Percentiles rank a stretch among this genome's conserved stretches.
These are phyloP conservation scores for Ispidina picta DNA, from an alignment of 2,797 vertebrate species.

Conservation along the genomic window DNA sequence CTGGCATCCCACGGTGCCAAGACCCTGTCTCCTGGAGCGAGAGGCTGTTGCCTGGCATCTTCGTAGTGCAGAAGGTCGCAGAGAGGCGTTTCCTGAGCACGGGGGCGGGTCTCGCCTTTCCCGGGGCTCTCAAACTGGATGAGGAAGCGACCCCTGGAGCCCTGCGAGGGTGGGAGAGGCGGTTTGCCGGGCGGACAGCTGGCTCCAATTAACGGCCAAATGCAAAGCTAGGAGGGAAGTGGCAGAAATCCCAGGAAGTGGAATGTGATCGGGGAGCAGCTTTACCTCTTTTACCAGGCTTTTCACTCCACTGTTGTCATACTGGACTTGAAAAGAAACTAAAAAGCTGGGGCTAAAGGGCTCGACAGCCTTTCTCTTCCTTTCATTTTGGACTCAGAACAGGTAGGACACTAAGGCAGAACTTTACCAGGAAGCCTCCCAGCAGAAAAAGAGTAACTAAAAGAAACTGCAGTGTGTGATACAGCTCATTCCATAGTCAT, in stretches of 20 bases:
- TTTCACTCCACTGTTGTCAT: not conserved
- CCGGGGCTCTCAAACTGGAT: conserved; percentile 64
- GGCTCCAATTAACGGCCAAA: not conserved
- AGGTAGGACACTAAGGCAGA: not conserved
- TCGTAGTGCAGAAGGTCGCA: conserved; percentile 65
- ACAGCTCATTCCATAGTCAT: not conserved
- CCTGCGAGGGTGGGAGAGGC: not conserved
- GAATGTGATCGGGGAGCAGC: not conserved
- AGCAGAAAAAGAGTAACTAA: not conserved
- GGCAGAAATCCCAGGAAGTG: conserved; percentile 12
- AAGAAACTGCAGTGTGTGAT: not conserved
- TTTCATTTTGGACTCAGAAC: not conserved
- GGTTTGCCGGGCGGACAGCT: not conserved
- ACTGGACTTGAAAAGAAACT: not conserved
- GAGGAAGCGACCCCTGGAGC: conserved; percentile 50
- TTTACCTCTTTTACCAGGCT: not conserved
- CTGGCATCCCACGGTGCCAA: conserved; percentile 65
- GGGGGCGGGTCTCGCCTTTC: conserved; percentile 15
- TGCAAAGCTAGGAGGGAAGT: not conserved
- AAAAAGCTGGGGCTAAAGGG: not conserved
- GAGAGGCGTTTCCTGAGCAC: conserved; percentile 59
- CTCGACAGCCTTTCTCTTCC: not conserved
- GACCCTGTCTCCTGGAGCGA: conserved; percentile 66
- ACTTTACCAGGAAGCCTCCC: not conserved
- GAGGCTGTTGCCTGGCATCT: conserved; percentile 47